Evolutionary conservation across 2,113 vertebrate genomes (phyloP).

Genomic region (Chionis minor): DNA sequence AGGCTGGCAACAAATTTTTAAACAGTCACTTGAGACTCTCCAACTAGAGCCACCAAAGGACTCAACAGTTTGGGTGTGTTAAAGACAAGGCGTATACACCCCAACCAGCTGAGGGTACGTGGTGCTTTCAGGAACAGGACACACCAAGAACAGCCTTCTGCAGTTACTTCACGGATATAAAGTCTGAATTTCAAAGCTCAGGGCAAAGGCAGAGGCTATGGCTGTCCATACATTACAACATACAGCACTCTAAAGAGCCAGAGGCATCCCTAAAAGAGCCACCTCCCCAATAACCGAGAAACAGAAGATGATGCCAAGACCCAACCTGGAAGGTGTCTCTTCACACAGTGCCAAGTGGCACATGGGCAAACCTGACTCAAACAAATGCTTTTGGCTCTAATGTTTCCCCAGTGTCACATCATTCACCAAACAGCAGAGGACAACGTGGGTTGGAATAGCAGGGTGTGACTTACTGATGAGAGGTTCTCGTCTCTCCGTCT

Average conservation of each 20-base stretch:
- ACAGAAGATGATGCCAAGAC: neutral
- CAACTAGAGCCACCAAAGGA: neutral
- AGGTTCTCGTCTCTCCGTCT: slow-evolving; percentile 84
- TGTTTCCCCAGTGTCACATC: slow-evolving; percentile 50
- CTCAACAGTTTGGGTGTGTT: neutral
- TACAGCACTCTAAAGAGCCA: neutral
- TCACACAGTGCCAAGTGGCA: neutral
- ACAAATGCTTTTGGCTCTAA: neutral
- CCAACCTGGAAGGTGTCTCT: neutral
- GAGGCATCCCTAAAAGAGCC: neutral
- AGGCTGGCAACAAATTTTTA: neutral
- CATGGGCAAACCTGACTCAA: neutral
- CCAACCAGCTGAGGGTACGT: neutral
- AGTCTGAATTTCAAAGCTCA: neutral
- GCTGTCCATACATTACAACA: neutral
- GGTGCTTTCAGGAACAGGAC: neutral
- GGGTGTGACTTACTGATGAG: slow-evolving; percentile 83
- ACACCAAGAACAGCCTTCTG: neutral
- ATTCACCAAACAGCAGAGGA: neutral
- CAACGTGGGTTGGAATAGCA: neutral
- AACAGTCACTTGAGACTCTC: neutral
- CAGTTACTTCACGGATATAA: neutral
- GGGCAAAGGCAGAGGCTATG: neutral
- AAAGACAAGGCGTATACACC: neutral
- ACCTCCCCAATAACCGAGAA: neutral